Evolutionary conservation across 1,140 invertebrate species (phyloP), one percentile per base, ranked within the genome.

Genomic region (Hylyphantes graminicola): DNA sequence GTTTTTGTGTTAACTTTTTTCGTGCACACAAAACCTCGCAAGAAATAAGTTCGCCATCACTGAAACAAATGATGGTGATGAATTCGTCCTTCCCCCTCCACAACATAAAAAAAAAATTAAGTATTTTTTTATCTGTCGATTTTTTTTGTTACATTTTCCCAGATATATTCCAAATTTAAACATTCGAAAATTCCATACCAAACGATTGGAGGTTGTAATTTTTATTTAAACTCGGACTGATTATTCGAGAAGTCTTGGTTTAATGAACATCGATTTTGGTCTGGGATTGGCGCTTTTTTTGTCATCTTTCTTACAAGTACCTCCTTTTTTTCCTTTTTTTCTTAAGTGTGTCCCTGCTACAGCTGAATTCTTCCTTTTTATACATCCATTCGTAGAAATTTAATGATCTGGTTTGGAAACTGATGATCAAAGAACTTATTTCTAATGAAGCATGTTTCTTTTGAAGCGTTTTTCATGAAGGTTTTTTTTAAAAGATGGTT

Each of bases 351-450:
- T 51, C 17, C 63, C 12, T 65, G 54, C 50, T 70, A 51, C 17
- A 76, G 57, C 21, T 35, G 35, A 35, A 76, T 15, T 17, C 51
- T 55, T 67, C 19, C 59, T 65, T 78, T 21, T 55, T 12, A 51
- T 17, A 19, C 11, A 53, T 70, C 54, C 54, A 53, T 70, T 61
- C 79, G 19, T 63, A 73, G 55, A 54, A 81, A 81, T 81, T 81
- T 81, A 81, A 81, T 81, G 79, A 81, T 81, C 79, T 81, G 68
- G 79, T 81, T 81, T 81, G 79, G 57, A 81, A 79, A 63, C 79
- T 73, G 79, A 81, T 81, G 79, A 81, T 81, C 79, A 81, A 81
- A 81, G 67, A 19, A 72, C 67, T 81, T 73, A 81, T 61, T 81
- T 73, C 79, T 81, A 81, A 81, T 81, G 79, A 81, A 81, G 67